These are phyloP conservation scores for Eurystomus gularis DNA, from an alignment of 2,113 vertebrate genomes.

Conservation along the genomic window DNA sequence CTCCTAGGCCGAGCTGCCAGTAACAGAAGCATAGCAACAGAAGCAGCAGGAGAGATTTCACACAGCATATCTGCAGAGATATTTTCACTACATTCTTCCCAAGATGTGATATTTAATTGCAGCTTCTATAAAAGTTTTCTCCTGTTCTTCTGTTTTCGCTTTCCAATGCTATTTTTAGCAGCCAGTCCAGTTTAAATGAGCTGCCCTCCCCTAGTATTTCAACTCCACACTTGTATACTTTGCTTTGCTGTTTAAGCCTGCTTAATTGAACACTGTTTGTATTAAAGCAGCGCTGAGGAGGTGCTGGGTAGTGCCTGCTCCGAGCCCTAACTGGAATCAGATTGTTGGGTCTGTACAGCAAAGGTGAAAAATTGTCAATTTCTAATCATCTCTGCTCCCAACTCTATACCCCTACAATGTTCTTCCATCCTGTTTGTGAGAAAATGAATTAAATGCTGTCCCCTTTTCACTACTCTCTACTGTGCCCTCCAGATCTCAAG, in stretches of 20 bases:
- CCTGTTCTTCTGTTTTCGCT: not conserved
- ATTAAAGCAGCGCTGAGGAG: not conserved
- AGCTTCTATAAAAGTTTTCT: not conserved
- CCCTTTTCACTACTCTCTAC: not conserved
- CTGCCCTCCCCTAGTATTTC: rapidly evolving
- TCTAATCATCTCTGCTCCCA: not conserved
- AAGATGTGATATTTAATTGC: not conserved
- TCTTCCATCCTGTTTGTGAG: not conserved
- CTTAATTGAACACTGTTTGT: not conserved
- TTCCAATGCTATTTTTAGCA: not conserved
- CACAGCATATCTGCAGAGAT: rapidly evolving
- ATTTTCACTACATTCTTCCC: not conserved
- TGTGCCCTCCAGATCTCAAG: not conserved
- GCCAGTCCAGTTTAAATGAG: not conserved
- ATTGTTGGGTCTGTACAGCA: not conserved
- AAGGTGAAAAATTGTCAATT: rapidly evolving
- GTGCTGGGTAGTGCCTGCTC: rapidly evolving
- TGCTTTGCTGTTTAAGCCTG: not conserved
- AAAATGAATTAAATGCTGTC: not conserved
- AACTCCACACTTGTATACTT: not conserved
- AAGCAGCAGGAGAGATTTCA: not conserved
- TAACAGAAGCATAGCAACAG: rapidly evolving
- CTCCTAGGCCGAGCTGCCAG: not conserved
- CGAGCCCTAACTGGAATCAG: rapidly evolving
- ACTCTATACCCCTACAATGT: rapidly evolving